Evolutionary conservation across 2,888 invertebrate species (phyloP), one percentile per base, ranked within the genome.

Genomic region (Bombylius major): DNA sequence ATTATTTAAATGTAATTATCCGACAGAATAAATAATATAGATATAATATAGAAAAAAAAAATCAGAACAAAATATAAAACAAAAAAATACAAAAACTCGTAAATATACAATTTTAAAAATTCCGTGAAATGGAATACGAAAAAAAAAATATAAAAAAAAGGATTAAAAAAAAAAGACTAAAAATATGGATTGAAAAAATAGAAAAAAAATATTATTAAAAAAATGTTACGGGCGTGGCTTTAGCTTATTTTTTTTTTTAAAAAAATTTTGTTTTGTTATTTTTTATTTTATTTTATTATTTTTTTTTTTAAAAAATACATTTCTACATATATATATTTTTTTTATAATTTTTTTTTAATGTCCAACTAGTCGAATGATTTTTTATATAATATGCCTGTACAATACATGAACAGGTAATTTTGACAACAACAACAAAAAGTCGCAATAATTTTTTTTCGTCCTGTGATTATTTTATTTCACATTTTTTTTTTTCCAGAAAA

Each of bases 1-100:
- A 70, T 71, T 70, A 71, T 71, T 71, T 71, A 71, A 71, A 71
- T 71, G 71, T 71, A 71, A 71, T 71, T 71, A 71, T 71, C 71
- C 70, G 66, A 42, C 39, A 42, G 39, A 42, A 42, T 42, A 4
- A 11, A 42, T 11, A 11, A 11, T 42, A 11, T 42, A 23, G 23
- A 23, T 67, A 66, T 67, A 68, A 66, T 66, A 70, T 64, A 66
- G 64, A 64, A 69, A 69, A 60, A 54, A 23, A 23, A 23, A 23
- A 23, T 23, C 23, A 23, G 23, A 23, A 23, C 23, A 23, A 23
- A 23, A 23, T 23, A 23, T 23, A 23, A 23, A n/a, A n/a, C n/a
- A n/a, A 23, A 23, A 23, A 23, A 23, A 23, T 23, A 23, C 23
- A 23, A n/a, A n/a, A n/a, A n/a, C n/a, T n/a, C n/a, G n/a, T 23